A percentile compares a stretch with the other conserved stretches of the same genome.
phyloP scores from a whole-genome alignment of 2,797 vertebrate species.

The Rhinogobio ventralis region DNA sequence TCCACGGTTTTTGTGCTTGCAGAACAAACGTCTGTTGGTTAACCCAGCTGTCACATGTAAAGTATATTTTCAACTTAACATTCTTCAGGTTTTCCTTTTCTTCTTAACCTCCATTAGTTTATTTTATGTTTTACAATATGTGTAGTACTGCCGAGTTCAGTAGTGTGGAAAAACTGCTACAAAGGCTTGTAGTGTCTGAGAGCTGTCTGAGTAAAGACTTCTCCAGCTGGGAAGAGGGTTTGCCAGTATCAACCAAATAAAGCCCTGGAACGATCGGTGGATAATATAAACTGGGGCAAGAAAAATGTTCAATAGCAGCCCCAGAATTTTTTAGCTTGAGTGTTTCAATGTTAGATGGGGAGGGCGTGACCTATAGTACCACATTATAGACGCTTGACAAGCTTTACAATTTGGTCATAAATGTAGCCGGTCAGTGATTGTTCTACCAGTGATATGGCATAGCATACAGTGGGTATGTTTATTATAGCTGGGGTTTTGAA shows the following conservation, averaged over 20 bases:
- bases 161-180: slow-evolving; percentile 45
- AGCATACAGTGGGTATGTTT: neutral
- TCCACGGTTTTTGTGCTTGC: slow-evolving; percentile 24
- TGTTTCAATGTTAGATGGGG: slow-evolving; percentile 53
- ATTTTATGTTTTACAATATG: slow-evolving; percentile 51
- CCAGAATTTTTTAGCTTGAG: slow-evolving; percentile 59
- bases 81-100: slow-evolving; percentile 33
- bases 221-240: slow-evolving; percentile 65
- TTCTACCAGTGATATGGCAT: slow-evolving; percentile 1
- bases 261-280: slow-evolving; percentile 67
- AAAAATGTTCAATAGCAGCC: slow-evolving; percentile 58
- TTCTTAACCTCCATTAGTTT: slow-evolving; percentile 48
- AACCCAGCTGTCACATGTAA: slow-evolving; percentile 35
- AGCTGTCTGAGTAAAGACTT: slow-evolving; percentile 69
- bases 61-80: slow-evolving; percentile 38
- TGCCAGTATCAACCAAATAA: slow-evolving; percentile 71
- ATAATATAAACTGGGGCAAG: slow-evolving; percentile 64
- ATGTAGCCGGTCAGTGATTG: slow-evolving; percentile 3
- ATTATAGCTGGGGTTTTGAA: slow-evolving; percentile 20
- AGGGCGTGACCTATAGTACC: slow-evolving; percentile 43
- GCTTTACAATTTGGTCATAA: neutral
- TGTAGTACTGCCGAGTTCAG: slow-evolving; percentile 33
- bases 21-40: slow-evolving; percentile 24
- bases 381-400: slow-evolving; percentile 17
- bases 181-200: slow-evolving; percentile 49